These are phyloP conservation scores for Caenorhabditis tropicalis DNA, from an alignment of 1,140 invertebrate genomes.

Conservation along the genomic window DNA sequence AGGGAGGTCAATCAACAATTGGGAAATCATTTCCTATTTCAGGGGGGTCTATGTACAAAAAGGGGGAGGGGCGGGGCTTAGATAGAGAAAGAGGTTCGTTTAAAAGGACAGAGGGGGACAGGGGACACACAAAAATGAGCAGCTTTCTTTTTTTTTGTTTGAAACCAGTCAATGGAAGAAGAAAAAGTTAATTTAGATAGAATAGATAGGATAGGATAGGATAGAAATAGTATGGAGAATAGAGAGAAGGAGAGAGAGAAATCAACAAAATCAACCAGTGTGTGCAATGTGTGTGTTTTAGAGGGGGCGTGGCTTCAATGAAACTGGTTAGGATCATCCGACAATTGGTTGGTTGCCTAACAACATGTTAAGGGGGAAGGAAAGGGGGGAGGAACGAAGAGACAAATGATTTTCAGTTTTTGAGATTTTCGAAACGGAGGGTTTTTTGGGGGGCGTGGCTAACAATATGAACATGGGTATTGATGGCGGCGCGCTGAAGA, in stretches of 20 bases:
- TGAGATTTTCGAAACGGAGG: no score
- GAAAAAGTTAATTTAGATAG: not conserved
- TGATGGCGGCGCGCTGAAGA: not conserved
- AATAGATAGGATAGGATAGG: not conserved
- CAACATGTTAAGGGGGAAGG: not conserved
- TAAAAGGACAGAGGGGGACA: not conserved
- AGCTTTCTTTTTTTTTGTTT: no score
- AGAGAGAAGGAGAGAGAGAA: not conserved
- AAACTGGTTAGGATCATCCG: no score
- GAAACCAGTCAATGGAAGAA: not conserved
- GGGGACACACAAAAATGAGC: not conserved
- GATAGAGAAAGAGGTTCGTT: not conserved
- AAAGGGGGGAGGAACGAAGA: not conserved
- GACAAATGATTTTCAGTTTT: not conserved
- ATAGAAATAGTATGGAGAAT: not conserved
- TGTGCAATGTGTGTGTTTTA: not conserved
- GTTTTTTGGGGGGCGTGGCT: not conserved
- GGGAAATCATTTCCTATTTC: not conserved
- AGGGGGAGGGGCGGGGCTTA: not conserved
- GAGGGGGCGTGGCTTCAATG: not conserved
- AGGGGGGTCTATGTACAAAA: not conserved
- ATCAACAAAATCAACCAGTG: not conserved
- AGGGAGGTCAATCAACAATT: not conserved
- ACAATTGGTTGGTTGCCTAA: not conserved
- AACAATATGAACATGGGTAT: conserved; percentile 17